Conservation (phyloP, 2,797 vertebrate genomes). For the Sphenopsis melanotis region DNA sequence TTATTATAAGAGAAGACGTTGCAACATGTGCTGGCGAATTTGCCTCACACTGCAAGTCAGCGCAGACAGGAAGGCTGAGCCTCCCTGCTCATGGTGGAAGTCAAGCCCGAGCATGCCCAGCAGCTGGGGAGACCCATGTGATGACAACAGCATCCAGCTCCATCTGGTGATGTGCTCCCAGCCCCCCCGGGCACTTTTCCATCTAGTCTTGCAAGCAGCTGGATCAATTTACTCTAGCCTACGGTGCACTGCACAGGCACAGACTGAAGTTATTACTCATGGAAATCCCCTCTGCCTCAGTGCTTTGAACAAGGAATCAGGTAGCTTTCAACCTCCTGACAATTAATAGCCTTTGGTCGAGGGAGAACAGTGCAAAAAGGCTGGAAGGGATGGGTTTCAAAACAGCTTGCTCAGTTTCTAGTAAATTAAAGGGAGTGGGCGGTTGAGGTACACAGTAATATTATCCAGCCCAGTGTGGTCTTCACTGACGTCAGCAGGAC, state of each 20-base stretch:
- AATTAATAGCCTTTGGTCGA: constrained; percentile 63
- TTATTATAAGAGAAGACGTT: constrained; percentile 33
- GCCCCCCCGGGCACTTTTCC: constrained; percentile 78
- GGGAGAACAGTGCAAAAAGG: constrained; percentile 17
- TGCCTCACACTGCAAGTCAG: constrained; percentile 6
- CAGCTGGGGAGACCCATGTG: constrained; percentile 70
- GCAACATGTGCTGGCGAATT: constrained; percentile 7
- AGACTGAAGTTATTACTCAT: constrained; percentile 71
- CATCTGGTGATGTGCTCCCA: constrained; percentile 79
- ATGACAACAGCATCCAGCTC: constrained; percentile 81
- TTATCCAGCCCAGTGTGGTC: constrained; percentile 76
- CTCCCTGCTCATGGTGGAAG: constrained; percentile 20
- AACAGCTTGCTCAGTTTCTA: constrained; percentile 81
- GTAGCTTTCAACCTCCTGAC: constrained; percentile 70
- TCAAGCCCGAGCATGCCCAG: constrained; percentile 61
- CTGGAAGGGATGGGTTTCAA: constrained; percentile 69
- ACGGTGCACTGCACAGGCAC: constrained; percentile 61
- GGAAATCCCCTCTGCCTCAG: constrained; percentile 77
- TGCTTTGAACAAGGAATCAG: constrained; percentile 68
- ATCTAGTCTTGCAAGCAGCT: constrained; percentile 86
- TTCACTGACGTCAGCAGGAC: constrained; percentile 75
- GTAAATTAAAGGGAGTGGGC: constrained; percentile 78
- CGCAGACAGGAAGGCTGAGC: background rate
- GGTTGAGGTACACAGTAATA: constrained; percentile 77
- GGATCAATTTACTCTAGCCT: constrained; percentile 83